Conservation (phyloP, 2,113 vertebrate genomes). For the Myrmecobius fasciatus region DNA sequence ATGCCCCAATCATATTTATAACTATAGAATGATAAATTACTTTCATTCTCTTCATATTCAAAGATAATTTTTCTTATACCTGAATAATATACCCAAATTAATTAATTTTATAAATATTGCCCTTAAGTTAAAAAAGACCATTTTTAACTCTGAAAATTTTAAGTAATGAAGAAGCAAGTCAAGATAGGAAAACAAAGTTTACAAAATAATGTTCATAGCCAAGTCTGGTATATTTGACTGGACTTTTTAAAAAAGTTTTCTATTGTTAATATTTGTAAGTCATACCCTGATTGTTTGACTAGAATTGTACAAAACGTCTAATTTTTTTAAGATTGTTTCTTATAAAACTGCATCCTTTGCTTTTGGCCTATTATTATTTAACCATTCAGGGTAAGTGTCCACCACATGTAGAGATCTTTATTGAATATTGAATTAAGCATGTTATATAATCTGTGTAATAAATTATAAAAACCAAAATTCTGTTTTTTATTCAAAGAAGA, state of each 20-base stretch:
- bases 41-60: slow-evolving; percentile 29
- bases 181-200: not conserved
- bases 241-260: not conserved
- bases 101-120: slow-evolving; percentile 6
- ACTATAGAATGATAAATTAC: slow-evolving; percentile 22
- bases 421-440: slow-evolving; percentile 3
- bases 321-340: not conserved
- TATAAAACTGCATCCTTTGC: slow-evolving; percentile 10
- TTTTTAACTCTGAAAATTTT: slow-evolving; percentile 15
- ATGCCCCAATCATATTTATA: not conserved
- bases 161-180: not conserved
- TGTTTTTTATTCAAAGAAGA: not conserved
- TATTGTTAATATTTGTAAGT: slow-evolving; percentile 33
- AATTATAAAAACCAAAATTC: slow-evolving; percentile 41
- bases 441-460: slow-evolving; percentile 35
- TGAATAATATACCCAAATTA: not conserved
- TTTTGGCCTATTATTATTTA: slow-evolving; percentile 39
- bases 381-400: not conserved
- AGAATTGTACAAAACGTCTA: slow-evolving; percentile 26
- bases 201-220: not conserved
- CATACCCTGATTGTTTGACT: slow-evolving; percentile 28
- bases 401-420: slow-evolving; percentile 6
- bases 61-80: slow-evolving; percentile 22
- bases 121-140: slow-evolving; percentile 11
- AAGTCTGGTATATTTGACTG: not conserved